Evolutionary conservation across 2,113 vertebrate species (phyloP), one percentile per base, ranked within the genome.

Genomic region (Bothrops jararaca): DNA sequence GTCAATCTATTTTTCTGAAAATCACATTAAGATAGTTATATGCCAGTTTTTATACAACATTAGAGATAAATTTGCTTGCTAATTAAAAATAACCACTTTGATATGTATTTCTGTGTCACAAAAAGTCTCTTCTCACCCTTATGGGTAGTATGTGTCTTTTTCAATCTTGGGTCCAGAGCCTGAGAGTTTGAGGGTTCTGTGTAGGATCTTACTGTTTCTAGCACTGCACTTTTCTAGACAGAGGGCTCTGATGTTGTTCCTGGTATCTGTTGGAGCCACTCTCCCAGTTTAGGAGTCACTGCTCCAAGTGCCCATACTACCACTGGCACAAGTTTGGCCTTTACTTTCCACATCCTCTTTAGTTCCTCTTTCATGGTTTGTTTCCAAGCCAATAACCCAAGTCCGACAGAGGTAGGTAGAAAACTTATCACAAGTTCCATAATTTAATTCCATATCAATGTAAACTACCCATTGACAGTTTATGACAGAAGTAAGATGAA

Each of bases 1-100:
- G 89, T 86, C 90, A 95, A 26, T 90, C 93, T 93, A 92, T 85
- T 93, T 93, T 48, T 93, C 74, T 94, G 56, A 91, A 91, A 90
- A 57, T n/a, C 92, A 92, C 94, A 94, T 95, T 93, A 94, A 22
- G 3, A 50, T 93, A 94, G 86, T 92, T 94, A 48, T 95, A 45
- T 86, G 88, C 42, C 80, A 74, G 42, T 90, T 93, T 74, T 92
- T n/a, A 91, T 45, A 0, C 18, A 85, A 87, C 69, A 20, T 85
- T 85, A 18, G 5, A 26, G 53, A 34, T 91, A 80, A 93, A 89
- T 48, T 85, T 57, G 69, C 54, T 85, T 57, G 10, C 45, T 60
- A 29, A 52, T 60, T 91, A 85, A 91, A 50, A 92, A 50, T 85
- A 89, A 85, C 85, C 26, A 74, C 13, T 34, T 34, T 74, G 29